phyloP scores from a whole-genome alignment of 2,113 vertebrate genomes.

The Hemibagrus wyckioides region DNA sequence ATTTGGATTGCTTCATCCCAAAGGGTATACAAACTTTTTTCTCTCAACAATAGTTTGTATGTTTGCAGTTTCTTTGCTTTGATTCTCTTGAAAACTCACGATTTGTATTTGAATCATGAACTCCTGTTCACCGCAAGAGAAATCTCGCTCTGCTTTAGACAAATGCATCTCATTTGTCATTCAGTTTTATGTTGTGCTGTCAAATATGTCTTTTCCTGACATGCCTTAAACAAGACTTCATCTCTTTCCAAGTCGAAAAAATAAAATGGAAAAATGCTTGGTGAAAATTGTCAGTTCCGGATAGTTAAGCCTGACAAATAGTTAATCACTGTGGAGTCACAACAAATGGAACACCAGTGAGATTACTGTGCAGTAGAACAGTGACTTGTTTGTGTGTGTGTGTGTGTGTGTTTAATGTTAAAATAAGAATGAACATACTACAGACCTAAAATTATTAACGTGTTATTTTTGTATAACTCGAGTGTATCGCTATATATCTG shows the following conservation, averaged over 20 bases:
- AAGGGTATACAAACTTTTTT: not conserved
- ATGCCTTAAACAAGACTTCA: not conserved
- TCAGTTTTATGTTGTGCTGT: constrained; percentile 5
- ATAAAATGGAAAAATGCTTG: not conserved
- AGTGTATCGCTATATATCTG: no score
- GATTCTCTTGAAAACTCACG: not conserved
- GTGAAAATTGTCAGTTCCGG: not conserved
- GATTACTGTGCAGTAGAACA: not conserved
- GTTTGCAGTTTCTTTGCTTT: not conserved
- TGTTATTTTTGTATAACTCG: not conserved
- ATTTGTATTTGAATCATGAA: not conserved
- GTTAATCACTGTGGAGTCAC: not conserved
- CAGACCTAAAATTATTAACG: not conserved
- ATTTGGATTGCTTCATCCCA: no score
- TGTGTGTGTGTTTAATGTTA: not conserved
- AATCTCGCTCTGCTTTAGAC: not conserved
- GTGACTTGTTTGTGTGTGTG: not conserved
- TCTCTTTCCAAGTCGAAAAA: not conserved
- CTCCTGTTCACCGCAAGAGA: not conserved
- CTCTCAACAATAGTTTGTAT: not conserved
- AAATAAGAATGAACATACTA: not conserved
- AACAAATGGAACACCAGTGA: not conserved
- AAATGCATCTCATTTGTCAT: constrained; percentile 16
- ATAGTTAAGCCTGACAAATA: not conserved
- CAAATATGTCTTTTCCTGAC: not conserved